phyloP scores from a whole-genome alignment of 1,140 invertebrate species.

The Bombus turneri region DNA sequence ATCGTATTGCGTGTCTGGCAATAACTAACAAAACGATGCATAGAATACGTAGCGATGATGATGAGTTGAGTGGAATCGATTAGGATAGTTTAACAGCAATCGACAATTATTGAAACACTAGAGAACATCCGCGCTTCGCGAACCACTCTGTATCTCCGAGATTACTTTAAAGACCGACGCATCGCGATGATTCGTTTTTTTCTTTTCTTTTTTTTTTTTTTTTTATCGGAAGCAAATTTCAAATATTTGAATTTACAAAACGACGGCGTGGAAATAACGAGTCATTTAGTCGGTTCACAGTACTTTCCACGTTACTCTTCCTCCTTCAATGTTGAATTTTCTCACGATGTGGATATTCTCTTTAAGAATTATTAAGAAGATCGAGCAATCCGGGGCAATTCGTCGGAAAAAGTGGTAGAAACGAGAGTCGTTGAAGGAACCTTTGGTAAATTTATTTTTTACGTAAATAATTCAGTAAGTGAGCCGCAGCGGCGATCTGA shows the following conservation, averaged over 20 bases:
- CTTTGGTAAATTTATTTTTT: slow-evolving; percentile 47
- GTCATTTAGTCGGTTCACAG: neutral
- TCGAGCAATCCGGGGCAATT: neutral
- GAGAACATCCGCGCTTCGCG: neutral
- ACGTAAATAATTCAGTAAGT: slow-evolving; percentile 64
- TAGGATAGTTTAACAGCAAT: neutral
- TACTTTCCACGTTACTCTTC: too few relatives aligned
- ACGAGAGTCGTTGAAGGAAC: neutral
- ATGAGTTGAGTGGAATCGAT: neutral
- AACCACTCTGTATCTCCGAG: neutral
- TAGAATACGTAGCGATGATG: neutral
- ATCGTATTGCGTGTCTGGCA: neutral
- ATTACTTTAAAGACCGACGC: neutral
- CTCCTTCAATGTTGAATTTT: neutral
- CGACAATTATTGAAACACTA: neutral
- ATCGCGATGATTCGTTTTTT: neutral
- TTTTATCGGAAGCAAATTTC: neutral
- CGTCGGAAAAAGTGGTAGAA: slow-evolving; percentile 10
- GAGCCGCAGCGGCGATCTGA: slow-evolving; percentile 45
- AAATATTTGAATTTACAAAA: neutral
- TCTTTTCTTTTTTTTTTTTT: neutral
- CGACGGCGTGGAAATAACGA: neutral
- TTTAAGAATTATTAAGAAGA: slow-evolving; percentile 4
- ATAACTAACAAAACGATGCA: neutral
- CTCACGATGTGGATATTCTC: neutral